Evolutionary conservation across 2,888 invertebrate species (phyloP).

Genomic region (Mycogona germanica): DNA sequence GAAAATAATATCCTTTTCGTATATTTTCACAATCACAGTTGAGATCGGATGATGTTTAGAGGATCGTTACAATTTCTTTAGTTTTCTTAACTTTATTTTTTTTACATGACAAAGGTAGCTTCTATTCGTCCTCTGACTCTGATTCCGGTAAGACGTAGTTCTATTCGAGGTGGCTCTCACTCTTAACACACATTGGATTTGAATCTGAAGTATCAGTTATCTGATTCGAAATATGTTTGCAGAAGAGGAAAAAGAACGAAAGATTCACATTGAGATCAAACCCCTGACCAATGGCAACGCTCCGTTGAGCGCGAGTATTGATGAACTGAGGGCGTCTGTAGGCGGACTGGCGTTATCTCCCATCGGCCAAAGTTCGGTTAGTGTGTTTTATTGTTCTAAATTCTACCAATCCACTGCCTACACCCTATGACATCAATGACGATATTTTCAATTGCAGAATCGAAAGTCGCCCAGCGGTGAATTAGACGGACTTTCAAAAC

Average conservation of each 20-base stretch:
- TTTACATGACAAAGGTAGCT: conserved; percentile 63
- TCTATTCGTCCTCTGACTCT: conserved; percentile 75
- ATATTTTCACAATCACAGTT: background rate
- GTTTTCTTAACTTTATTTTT: conserved; percentile 3
- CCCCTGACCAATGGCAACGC: conserved; percentile 80
- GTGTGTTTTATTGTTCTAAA: background rate
- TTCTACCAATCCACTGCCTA: background rate
- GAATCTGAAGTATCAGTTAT: background rate
- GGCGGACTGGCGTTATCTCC: conserved; percentile 61
- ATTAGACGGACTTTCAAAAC: conserved; percentile 33
- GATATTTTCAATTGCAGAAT: conserved; percentile 24
- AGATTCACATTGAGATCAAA: conserved; percentile 90
- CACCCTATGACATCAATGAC: background rate
- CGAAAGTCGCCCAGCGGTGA: conserved; percentile 28
- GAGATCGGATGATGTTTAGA: background rate
- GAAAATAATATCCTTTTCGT: conserved; percentile 32
- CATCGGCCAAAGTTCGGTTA: conserved; percentile 14
- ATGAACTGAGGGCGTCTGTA: conserved; percentile 82
- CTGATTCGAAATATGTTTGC: conserved; percentile 21
- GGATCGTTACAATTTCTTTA: background rate
- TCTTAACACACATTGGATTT: background rate
- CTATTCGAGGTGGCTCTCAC: background rate
- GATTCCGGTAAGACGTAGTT: conserved; percentile 53
- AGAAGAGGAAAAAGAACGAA: conserved; percentile 72
- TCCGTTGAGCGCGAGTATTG: conserved; percentile 79